Evolutionary conservation across 2,113 vertebrate genomes (phyloP).

Genomic region (Lepus timidus): DNA sequence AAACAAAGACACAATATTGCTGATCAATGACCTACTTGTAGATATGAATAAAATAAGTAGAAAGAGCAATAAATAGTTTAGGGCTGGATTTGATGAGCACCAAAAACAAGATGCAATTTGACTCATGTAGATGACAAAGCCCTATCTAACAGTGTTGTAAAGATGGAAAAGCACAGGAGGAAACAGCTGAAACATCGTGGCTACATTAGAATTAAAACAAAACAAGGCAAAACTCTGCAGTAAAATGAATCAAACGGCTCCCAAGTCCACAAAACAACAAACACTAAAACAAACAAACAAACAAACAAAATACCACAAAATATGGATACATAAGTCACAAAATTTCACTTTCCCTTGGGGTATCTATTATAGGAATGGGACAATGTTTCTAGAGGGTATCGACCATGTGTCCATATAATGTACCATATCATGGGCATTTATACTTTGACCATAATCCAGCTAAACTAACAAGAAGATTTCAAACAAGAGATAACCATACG

Average conservation of each 20-base stretch:
- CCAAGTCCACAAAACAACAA: not conserved
- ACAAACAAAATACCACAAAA: not conserved
- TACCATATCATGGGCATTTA: not conserved
- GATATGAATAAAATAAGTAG: not conserved
- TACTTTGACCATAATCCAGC: not conserved
- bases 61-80: not conserved
- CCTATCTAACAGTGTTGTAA: not conserved
- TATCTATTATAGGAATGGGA: no score
- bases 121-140: not conserved
- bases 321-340: not conserved
- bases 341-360: not conserved
- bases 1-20: not conserved
- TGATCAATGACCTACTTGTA: not conserved
- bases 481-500: not conserved
- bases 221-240: not conserved
- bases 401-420: not conserved
- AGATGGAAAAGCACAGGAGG: not conserved
- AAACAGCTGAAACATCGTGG: not conserved
- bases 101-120: not conserved
- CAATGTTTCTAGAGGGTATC: not conserved
- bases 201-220: not conserved
- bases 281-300: not conserved
- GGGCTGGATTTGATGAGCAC: not conserved
- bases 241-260: no score
- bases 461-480: not conserved